Percentiles rank a stretch among this genome's conserved stretches.
Evolutionary conservation across 1,140 invertebrate species (phyloP).

Genomic region (Brachionus asplanchnoidis): DNA sequence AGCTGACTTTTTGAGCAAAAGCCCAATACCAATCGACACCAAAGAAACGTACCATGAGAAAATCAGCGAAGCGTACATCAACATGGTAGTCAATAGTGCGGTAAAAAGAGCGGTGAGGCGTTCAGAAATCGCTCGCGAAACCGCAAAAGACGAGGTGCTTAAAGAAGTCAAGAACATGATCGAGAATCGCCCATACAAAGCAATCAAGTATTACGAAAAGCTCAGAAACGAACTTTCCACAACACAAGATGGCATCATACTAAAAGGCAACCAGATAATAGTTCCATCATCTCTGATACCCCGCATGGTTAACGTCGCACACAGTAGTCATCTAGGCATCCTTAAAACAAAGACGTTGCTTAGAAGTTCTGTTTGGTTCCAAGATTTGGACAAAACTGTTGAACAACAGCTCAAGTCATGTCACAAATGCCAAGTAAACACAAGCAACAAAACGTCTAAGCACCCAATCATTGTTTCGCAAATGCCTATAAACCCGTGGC

Average conservation of each 20-base stretch:
- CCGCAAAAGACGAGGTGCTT: neutral
- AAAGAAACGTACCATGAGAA: neutral
- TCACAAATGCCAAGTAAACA: too few relatives aligned
- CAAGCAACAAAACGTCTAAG: too few relatives aligned
- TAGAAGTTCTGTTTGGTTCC: neutral
- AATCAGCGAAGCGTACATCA: conserved; percentile 45
- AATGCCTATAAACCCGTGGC: too few relatives aligned
- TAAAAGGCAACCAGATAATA: neutral
- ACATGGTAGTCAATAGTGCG: conserved; percentile 16
- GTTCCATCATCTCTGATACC: neutral
- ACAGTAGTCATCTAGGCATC: neutral
- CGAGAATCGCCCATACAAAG: too few relatives aligned
- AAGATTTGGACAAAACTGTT: too few relatives aligned
- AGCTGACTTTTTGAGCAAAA: neutral
- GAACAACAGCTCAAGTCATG: too few relatives aligned
- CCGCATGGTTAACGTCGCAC: neutral
- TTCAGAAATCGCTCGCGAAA: neutral
- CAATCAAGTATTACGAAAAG: too few relatives aligned
- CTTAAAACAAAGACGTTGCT: neutral
- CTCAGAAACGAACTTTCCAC: neutral
- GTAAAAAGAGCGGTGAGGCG: conserved; percentile 45
- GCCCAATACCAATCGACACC: neutral
- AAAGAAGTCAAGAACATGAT: too few relatives aligned
- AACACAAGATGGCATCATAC: neutral
- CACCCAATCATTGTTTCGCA: too few relatives aligned